Conservation (phyloP, 2,888 invertebrate species). For the Alcis repandata region DNA sequence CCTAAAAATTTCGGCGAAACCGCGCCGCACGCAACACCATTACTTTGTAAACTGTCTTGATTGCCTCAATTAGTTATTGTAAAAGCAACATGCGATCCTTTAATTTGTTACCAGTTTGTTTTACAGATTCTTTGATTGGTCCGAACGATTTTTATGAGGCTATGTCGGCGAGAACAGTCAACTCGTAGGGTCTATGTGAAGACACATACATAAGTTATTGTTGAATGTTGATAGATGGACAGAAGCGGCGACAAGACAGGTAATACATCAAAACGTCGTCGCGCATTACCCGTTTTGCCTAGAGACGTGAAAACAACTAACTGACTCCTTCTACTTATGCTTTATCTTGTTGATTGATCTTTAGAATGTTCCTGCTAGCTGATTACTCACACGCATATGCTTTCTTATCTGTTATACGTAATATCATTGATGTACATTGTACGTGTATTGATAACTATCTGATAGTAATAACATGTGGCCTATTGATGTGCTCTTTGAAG, state of each 20-base stretch:
- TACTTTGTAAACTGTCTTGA: constrained; percentile 58
- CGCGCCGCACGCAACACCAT: constrained; percentile 45
- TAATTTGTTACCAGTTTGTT: constrained; percentile 28
- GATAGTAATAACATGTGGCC: no score
- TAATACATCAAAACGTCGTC: constrained; percentile 74
- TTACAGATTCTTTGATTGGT: constrained; percentile 43
- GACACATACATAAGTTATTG: constrained; percentile 42
- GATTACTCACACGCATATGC: constrained; percentile 52
- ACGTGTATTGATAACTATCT: neutral
- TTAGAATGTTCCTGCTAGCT: constrained; percentile 47
- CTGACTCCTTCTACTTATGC: constrained; percentile 40
- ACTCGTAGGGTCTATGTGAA: constrained; percentile 25
- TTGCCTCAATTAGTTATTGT: constrained; percentile 59
- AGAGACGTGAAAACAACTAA: constrained; percentile 56
- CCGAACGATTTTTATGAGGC: constrained; percentile 26
- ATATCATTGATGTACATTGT: neutral
- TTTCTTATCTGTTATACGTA: constrained; percentile 11
- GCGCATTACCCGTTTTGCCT: constrained; percentile 52
- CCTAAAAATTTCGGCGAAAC: constrained; percentile 28
- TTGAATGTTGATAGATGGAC: constrained; percentile 70
- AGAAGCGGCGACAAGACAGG: constrained; percentile 71
- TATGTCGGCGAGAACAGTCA: constrained; percentile 23
- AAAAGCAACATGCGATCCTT: constrained; percentile 56
- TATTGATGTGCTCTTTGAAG: neutral
- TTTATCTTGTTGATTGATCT: constrained; percentile 68